These are phyloP conservation scores for Cheirogaleus major DNA, from an alignment of 2,797 vertebrate genomes.

Conservation along the genomic window DNA sequence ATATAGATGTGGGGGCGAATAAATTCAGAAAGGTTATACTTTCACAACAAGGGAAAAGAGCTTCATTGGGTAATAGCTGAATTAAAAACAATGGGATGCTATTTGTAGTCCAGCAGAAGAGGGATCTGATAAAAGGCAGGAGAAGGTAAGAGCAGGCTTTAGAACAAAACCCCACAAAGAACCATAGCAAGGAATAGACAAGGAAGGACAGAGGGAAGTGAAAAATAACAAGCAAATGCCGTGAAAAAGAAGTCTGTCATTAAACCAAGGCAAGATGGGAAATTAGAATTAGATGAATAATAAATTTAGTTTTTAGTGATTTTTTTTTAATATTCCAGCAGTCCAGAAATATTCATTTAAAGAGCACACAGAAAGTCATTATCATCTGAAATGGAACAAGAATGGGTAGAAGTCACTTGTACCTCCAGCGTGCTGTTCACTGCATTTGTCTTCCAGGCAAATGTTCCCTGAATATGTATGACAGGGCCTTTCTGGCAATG, in stretches of 20 bases:
- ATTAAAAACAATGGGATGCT: constrained; percentile 37
- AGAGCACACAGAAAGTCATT: constrained; percentile 66
- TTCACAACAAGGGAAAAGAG: constrained; percentile 42
- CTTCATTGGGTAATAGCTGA: constrained; percentile 28
- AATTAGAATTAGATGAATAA: constrained; percentile 56
- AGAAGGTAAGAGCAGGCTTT: constrained; percentile 29
- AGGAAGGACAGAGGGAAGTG: constrained; percentile 66
- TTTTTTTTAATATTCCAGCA: constrained; percentile 67
- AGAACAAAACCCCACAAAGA: constrained; percentile 36
- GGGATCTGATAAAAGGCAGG: background rate
- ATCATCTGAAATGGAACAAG: constrained; percentile 68
- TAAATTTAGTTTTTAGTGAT: constrained; percentile 57
- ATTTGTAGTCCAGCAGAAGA: constrained; percentile 51
- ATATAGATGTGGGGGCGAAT: background rate
- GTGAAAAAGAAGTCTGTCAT: constrained; percentile 73
- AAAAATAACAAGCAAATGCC: constrained; percentile 69
- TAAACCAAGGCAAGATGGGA: constrained; percentile 69
- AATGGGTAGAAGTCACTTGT: constrained; percentile 43
- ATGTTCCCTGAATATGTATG: constrained; percentile 60
- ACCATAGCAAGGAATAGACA: constrained; percentile 26
- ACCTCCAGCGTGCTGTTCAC: constrained; percentile 26
- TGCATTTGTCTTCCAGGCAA: constrained; percentile 54
- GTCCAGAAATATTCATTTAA: constrained; percentile 72
- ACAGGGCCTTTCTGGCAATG: constrained; percentile 60
- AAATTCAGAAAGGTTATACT: constrained; percentile 51